Base-by-base conservation (phyloP, 23 tunicate species). In the Styela plicata region DNA sequence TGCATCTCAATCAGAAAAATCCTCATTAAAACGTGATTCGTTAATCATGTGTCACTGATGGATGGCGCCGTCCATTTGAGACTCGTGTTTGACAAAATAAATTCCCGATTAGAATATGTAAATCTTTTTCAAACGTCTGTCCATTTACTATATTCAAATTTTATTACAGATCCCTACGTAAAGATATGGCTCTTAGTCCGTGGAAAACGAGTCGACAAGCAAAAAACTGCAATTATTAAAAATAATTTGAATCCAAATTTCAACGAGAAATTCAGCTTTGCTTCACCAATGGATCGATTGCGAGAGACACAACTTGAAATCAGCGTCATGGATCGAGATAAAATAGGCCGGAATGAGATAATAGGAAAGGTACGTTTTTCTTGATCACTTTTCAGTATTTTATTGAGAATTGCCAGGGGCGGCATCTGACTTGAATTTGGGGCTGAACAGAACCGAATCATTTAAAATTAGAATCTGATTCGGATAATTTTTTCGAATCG, bases 341-440 rank as follows among this genome's bases (percentile, higher is more conserved):
- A 34, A 25, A 86, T 94, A n/a, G 99, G 99, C 10, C 82, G 99
- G n/a, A 94, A 94, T 80, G 99, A 94, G 82, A 85, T 87, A 18
- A 94, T 94, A 7, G 99, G 99, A 69, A 94, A 94, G 86, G 99
- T 94, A 70, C 69, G 57, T 44, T 5, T 44, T 44, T 5, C 13
- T 44, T 44, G 7, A 44, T 13, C 57, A 5, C 13, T 13, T 44
- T 44, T 13, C 57, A 44, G 13, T 44, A 44, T n/a, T n/a, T n/a
- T n/a, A n/a, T n/a, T n/a, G n/a, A n/a, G n/a, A n/a, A n/a, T n/a
- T n/a, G n/a, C n/a, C n/a, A n/a, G n/a, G n/a, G n/a, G n/a, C n/a
- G n/a, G n/a, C n/a, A n/a, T n/a, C n/a, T n/a, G n/a, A n/a, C n/a
- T n/a, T n/a, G n/a, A n/a, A n/a, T n/a, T n/a, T n/a, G n/a, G n/a